A percentile compares a stretch with the other conserved stretches of the same genome.
Conservation (phyloP, 2,113 vertebrate genomes). For the Spheniscus mendiculus region DNA sequence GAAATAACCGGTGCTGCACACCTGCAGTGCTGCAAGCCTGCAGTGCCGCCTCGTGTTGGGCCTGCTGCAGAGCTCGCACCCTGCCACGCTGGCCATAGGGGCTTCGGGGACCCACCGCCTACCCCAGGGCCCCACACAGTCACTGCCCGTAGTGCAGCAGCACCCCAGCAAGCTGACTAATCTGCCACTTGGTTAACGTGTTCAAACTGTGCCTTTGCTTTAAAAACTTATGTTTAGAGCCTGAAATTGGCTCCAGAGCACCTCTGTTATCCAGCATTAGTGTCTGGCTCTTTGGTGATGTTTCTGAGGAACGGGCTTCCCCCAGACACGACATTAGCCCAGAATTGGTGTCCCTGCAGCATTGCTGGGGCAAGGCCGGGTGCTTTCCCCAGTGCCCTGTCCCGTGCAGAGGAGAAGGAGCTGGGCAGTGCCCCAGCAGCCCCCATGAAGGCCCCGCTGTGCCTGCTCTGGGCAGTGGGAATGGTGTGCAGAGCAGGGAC, state of each 20-base stretch:
- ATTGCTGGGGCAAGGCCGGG: background rate
- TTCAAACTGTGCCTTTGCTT: background rate
- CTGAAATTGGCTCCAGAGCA: background rate
- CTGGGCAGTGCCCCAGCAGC: background rate
- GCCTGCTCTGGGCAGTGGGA: background rate
- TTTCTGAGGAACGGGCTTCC: background rate
- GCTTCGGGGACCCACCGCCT: rapidly evolving
- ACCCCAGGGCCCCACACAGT: rapidly evolving
- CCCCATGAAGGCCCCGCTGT: background rate
- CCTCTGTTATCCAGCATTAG: background rate
- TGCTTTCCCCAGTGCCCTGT: background rate
- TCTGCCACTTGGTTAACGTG: background rate
- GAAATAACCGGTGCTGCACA: rapidly evolving
- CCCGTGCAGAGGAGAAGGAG: background rate
- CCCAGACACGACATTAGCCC: background rate
- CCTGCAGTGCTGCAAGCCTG: background rate
- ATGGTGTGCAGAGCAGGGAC: too few relatives aligned
- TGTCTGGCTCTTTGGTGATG: background rate
- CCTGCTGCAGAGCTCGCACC: background rate
- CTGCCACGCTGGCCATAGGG: background rate
- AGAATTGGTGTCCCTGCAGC: background rate
- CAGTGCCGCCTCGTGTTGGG: constrained; percentile 19
- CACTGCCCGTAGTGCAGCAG: background rate
- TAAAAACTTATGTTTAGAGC: background rate
- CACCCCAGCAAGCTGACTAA: background rate